These are phyloP conservation scores for Nipponacmea schrenckii DNA, from an alignment of 2,888 invertebrate genomes.

Conservation along the genomic window DNA sequence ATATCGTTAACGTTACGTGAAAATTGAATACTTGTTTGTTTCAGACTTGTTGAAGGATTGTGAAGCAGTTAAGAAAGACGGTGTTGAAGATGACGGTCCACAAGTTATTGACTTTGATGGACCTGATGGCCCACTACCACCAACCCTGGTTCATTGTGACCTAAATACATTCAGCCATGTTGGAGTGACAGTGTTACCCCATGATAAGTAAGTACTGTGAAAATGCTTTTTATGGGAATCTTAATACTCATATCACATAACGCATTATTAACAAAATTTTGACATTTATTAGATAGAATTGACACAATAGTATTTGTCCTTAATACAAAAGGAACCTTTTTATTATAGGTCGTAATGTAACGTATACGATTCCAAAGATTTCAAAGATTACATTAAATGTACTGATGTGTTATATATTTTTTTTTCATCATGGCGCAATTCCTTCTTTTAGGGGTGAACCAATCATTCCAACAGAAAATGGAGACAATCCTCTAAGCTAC, in stretches of 20 bases:
- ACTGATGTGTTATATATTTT: background rate
- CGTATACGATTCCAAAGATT: background rate
- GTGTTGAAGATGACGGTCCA: conserved; percentile 29
- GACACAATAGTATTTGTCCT: too few species aligned
- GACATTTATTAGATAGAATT: too few species aligned
- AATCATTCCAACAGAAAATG: conserved; percentile 14
- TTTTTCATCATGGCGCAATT: background rate
- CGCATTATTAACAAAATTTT: too few species aligned
- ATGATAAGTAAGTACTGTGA: conserved; percentile 39
- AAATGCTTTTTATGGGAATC: too few species aligned
- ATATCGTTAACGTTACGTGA: too few species aligned
- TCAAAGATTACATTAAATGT: background rate
- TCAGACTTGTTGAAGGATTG: conserved; percentile 26
- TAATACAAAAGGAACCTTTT: too few species aligned
- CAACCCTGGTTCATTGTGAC: conserved; percentile 50
- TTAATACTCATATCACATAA: too few species aligned
- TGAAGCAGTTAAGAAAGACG: conserved; percentile 35
- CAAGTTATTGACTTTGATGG: conserved; percentile 47
- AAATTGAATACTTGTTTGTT: background rate
- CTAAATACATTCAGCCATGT: conserved; percentile 43
- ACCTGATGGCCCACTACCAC: conserved; percentile 31
- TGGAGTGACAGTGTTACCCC: conserved; percentile 46
- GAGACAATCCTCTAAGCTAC: conserved; percentile 27
- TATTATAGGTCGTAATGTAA: too few species aligned
- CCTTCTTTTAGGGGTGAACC: conserved; percentile 7